Evolutionary conservation across 2,113 vertebrate genomes (phyloP), one percentile per base, ranked within the genome.

Genomic region (Macrotus californicus): DNA sequence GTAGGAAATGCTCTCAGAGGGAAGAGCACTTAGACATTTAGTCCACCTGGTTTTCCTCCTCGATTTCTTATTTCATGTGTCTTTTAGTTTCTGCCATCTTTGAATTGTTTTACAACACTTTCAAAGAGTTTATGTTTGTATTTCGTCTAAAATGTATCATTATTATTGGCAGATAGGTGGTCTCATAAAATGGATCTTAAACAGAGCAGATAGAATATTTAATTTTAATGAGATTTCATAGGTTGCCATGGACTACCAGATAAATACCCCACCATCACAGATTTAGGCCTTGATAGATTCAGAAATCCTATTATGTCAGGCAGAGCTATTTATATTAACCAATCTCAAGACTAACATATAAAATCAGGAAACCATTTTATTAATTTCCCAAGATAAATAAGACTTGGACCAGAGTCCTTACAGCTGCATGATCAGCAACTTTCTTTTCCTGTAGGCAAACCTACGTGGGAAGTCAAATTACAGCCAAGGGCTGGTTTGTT

Each of bases 321-420:
- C 13, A 5, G 18, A 87, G 73, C 84, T 96, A 12, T 80, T 50
- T 79, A 72, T 59, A 94, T n/a, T 92, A 83, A n/a, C 34, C 19
- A 69, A 75, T 80, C 50, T 50, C 67, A 89, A 67, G 67, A 75
- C 31, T 61, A 76, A 93, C n/a, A 67, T 50, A 46, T 59, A 94
- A 93, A 94, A 64, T 6, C 31, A 52, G 46, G 93, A 93, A 83
- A 48, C 16, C 15, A 50, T 70, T 80, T 89, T 41, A 90, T 80
- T 76, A 72, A 85, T 80, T 91, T 95, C 67, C 19, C 19, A 70
- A 94, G 66, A 96, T 84, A 93, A 96, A 88, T 84, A 93, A 66
- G 46, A 87, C 31, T 89, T 76, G 22, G 70, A 84, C n/a, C 43
- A 50, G 75, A 89, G 43, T 80, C 43, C 83, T 89, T 22, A 15